phyloP scores from a whole-genome alignment of 2,888 invertebrate genomes.

The Sphaerophoria taeniata region DNA sequence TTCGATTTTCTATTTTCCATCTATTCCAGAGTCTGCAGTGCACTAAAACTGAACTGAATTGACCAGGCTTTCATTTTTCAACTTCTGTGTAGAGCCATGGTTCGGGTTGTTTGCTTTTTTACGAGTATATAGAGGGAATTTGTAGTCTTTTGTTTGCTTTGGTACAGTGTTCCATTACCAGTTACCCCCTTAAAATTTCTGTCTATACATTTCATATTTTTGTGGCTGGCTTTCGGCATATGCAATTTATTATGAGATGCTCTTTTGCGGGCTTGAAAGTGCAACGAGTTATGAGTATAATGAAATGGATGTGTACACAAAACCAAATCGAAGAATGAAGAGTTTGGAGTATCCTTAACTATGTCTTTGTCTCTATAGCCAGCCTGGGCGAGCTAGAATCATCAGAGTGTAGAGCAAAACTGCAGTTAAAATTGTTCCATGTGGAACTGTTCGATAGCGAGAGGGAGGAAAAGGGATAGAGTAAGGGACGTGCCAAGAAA shows the following conservation, averaged over 20 bases:
- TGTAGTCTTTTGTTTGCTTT: not conserved
- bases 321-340: too few relatives aligned
- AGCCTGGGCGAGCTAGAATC: too few relatives aligned
- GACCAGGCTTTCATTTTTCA: constrained; percentile 46
- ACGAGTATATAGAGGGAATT: not conserved
- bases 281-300: too few relatives aligned
- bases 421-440: constrained; percentile 30
- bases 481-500: constrained; percentile 70
- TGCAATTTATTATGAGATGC: constrained; percentile 69
- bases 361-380: too few relatives aligned
- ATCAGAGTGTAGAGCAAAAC: not conserved
- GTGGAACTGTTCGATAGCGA: too few relatives aligned
- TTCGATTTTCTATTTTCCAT: constrained; percentile 19
- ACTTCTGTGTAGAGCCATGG: not conserved
- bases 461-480: constrained; percentile 24
- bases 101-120: constrained; percentile 40
- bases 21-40: constrained; percentile 41
- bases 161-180: constrained; percentile 4
- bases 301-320: not conserved
- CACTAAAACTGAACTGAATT: constrained; percentile 30
- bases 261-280: constrained; percentile 27
- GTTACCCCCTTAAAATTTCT: constrained; percentile 38
- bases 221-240: constrained; percentile 65
- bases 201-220: constrained; percentile 69
- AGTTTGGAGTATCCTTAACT: too few relatives aligned